Conservation (phyloP, 2,888 invertebrate genomes). For the Balanococcus diminutus region DNA sequence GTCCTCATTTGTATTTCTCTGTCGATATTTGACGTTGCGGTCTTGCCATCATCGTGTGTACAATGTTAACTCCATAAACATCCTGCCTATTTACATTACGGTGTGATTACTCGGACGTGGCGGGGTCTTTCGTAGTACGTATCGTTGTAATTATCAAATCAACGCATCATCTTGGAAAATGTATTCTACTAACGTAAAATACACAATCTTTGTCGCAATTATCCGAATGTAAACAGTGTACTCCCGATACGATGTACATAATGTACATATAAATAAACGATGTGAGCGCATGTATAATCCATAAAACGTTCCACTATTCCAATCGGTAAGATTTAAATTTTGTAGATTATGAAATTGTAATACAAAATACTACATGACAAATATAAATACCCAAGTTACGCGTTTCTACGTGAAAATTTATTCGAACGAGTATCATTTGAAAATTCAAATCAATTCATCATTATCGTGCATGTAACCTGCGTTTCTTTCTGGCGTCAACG, state of each 20-base stretch:
- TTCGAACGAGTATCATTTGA: background rate
- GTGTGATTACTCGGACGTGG: background rate
- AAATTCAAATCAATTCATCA: background rate
- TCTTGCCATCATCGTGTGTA: background rate
- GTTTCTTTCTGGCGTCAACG: background rate
- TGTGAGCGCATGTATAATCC: background rate
- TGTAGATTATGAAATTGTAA: background rate
- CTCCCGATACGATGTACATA: background rate
- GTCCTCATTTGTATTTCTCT: background rate
- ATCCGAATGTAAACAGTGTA: background rate
- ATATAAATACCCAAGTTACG: background rate
- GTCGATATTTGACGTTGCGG: too few relatives aligned
- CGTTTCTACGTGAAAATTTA: background rate
- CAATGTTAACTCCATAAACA: background rate
- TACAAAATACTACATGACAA: background rate
- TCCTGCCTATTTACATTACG: background rate
- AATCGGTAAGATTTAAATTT: background rate
- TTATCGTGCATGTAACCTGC: background rate
- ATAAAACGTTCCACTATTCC: background rate
- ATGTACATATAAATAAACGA: background rate
- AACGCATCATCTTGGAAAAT: background rate
- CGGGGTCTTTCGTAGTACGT: too few relatives aligned
- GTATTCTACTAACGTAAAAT: background rate
- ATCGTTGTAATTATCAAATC: background rate
- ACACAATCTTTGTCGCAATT: background rate